phyloP scores from a whole-genome alignment of 2,797 vertebrate genomes.

The Phataginus tetradactyla region DNA sequence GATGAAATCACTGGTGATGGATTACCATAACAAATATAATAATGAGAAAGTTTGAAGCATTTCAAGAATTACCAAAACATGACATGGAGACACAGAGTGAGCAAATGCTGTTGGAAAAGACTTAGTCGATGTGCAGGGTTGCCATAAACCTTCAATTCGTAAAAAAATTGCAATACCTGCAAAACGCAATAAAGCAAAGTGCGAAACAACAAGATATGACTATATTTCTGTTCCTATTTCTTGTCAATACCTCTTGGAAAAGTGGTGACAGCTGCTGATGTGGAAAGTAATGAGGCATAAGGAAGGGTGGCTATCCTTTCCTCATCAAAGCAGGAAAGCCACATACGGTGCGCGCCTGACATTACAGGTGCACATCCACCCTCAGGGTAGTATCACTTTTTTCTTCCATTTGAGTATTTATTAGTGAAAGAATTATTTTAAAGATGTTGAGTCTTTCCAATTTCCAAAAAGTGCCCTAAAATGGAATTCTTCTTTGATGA shows the following conservation, averaged over 20 bases:
- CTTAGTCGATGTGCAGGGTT: too few relatives aligned
- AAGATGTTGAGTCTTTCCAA: not conserved
- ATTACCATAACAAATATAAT: too few relatives aligned
- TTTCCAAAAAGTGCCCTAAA: conserved; percentile 40
- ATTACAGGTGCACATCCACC: not conserved
- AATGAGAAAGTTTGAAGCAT: too few relatives aligned
- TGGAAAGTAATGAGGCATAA: not conserved
- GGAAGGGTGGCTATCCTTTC: not conserved
- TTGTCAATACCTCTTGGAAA: conserved; percentile 24
- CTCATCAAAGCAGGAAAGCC: not conserved
- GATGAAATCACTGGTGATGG: too few relatives aligned
- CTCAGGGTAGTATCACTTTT: not conserved
- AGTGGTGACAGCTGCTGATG: not conserved
- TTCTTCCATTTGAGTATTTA: not conserved
- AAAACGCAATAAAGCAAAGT: too few relatives aligned
- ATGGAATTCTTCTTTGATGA: not conserved
- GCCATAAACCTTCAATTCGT: too few relatives aligned
- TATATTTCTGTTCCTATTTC: conserved; percentile 2
- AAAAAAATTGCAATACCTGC: too few relatives aligned
- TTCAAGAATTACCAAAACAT: too few relatives aligned
- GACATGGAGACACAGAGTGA: too few relatives aligned
- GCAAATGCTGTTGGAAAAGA: too few relatives aligned
- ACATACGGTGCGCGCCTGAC: not conserved
- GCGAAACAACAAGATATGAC: too few relatives aligned
- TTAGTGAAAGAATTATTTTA: not conserved